Conservation (phyloP, 2,888 invertebrate species). For the Cantharis flavilabris region DNA sequence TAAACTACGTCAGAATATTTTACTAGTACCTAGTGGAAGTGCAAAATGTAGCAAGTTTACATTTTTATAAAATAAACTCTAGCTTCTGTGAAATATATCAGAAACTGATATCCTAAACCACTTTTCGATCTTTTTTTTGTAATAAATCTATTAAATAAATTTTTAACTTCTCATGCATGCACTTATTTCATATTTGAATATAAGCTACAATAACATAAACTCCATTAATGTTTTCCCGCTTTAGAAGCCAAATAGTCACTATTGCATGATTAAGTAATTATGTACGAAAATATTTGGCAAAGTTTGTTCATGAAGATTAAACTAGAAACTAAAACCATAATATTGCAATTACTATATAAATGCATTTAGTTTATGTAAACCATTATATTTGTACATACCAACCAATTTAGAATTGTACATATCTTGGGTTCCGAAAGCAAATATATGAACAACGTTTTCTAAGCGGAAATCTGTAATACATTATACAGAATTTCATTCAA, state of each 20-base stretch:
- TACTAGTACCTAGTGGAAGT: neutral
- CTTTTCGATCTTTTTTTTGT: neutral
- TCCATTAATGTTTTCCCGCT: neutral
- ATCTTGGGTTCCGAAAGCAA: neutral
- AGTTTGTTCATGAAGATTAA: neutral
- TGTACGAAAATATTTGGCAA: neutral
- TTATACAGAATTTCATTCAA: neutral
- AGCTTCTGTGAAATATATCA: neutral
- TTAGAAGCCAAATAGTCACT: neutral
- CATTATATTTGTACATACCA: neutral
- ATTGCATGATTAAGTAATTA: neutral
- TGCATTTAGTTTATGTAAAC: neutral
- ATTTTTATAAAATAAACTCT: neutral
- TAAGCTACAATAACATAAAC: neutral
- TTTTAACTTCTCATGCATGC: neutral
- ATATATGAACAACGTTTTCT: neutral
- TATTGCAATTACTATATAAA: neutral
- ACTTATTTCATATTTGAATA: neutral
- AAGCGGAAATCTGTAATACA: slow-evolving; percentile 5
- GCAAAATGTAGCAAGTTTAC: neutral
- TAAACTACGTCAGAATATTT: neutral
- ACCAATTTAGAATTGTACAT: neutral
- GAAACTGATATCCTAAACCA: neutral
- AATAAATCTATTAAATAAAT: neutral
- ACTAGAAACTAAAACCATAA: neutral